Evolutionary conservation across 1,140 invertebrate genomes (phyloP).

Genomic region (Drosophila pandora): DNA sequence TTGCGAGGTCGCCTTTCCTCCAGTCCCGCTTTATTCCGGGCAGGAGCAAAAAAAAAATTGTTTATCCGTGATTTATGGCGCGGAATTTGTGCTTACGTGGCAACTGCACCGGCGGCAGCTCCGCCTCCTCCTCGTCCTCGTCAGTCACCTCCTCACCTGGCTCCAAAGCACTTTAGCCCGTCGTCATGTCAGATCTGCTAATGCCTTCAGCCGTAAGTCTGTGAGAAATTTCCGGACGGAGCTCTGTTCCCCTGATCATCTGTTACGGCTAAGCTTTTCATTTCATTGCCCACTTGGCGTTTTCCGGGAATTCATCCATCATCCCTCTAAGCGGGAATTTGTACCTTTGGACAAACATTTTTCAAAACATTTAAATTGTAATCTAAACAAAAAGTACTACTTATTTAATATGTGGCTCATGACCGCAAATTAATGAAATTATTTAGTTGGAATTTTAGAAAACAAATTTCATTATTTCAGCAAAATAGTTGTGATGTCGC

Average conservation of each 20-base stretch:
- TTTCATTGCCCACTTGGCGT: slow-evolving; percentile 11
- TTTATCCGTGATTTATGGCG: slow-evolving; percentile 75
- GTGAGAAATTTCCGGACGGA: slow-evolving; percentile 38
- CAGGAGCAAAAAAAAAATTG: slow-evolving; percentile 50
- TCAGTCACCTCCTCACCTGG: slow-evolving; percentile 32
- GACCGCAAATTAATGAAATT: not conserved
- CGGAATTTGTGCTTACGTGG: slow-evolving; percentile 74
- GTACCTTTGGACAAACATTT: slow-evolving; percentile 8
- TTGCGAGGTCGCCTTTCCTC: slow-evolving; percentile 27
- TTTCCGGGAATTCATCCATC: slow-evolving; percentile 19
- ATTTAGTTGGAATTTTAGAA: not conserved
- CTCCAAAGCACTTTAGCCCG: slow-evolving; percentile 35
- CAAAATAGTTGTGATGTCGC: not conserved
- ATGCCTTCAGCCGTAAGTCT: slow-evolving; percentile 19
- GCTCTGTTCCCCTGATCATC: slow-evolving; percentile 20
- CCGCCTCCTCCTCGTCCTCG: not conserved
- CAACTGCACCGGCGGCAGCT: slow-evolving; percentile 15
- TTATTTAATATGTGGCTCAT: slow-evolving; percentile 1
- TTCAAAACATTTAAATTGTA: not conserved
- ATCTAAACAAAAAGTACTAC: not conserved
- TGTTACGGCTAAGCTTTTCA: slow-evolving; percentile 35
- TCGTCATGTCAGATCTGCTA: slow-evolving; percentile 39
- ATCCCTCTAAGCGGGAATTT: slow-evolving; percentile 3
- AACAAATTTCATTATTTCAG: not conserved
- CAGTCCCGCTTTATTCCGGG: slow-evolving; percentile 38